phyloP scores from a whole-genome alignment of 1,140 invertebrate species.

The Lucilia sericata region DNA sequence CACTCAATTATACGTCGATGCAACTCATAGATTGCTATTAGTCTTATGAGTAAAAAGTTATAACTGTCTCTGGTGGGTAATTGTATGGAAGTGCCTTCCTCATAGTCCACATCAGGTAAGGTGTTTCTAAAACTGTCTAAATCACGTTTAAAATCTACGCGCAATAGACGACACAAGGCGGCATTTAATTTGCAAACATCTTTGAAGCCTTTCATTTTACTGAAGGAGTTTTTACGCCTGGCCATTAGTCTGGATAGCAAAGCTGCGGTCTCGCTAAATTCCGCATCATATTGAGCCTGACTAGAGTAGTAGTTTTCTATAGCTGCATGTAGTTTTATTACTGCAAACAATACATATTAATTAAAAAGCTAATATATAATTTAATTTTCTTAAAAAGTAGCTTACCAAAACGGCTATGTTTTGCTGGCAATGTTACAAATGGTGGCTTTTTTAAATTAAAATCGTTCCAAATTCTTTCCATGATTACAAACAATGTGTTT shows the following conservation, averaged over 20 bases:
- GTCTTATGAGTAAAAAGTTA: slow-evolving; percentile 57
- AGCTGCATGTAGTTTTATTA: slow-evolving; percentile 53
- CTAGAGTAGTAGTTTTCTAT: slow-evolving; percentile 57
- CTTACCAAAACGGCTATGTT: slow-evolving; percentile 55
- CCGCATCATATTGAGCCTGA: slow-evolving; percentile 42
- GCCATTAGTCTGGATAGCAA: slow-evolving; percentile 60
- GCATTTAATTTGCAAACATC: slow-evolving; percentile 58
- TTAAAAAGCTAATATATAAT: neutral
- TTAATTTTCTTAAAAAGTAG: neutral
- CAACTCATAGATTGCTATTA: slow-evolving; percentile 53
- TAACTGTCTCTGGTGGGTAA: slow-evolving; percentile 59
- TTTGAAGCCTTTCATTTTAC: slow-evolving; percentile 57
- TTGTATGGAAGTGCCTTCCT: slow-evolving; percentile 43
- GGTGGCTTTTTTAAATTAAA: slow-evolving; percentile 64
- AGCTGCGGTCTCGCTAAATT: slow-evolving; percentile 59
- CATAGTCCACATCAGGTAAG: slow-evolving; percentile 57
- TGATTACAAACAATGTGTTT: slow-evolving; percentile 39
- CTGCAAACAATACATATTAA: slow-evolving; percentile 42
- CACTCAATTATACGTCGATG: slow-evolving; percentile 58
- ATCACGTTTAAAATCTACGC: slow-evolving; percentile 56
- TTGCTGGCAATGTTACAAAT: slow-evolving; percentile 55
- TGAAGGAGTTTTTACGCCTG: slow-evolving; percentile 62
- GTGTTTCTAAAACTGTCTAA: slow-evolving; percentile 56
- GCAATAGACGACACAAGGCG: slow-evolving; percentile 58
- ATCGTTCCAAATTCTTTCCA: slow-evolving; percentile 61